Evolutionary conservation across 1,140 invertebrate genomes (phyloP), one percentile per base, ranked within the genome.

Genomic region (Propsilocerus akamusi): DNA sequence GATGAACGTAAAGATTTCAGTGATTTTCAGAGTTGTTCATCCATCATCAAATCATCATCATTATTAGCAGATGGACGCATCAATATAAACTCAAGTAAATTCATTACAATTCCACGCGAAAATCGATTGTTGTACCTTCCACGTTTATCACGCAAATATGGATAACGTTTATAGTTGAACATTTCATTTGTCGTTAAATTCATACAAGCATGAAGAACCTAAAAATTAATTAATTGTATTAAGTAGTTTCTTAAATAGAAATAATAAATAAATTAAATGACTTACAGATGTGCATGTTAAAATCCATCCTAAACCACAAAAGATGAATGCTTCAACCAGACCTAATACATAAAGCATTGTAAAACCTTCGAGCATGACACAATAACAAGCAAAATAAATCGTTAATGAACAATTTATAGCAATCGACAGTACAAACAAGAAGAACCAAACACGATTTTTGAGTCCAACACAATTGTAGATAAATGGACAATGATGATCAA

Each of bases 401-500:
- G 86, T 84, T 52, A 89, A 80, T 0, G 83, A 80, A 62, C 85
- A 87, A 62, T 90, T 87, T 49, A 90, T 80, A 2, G 86, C 84
- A 25, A 91, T 76, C 56, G 81, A 83, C 67, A 86, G 75, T 0
- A 90, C 84, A 63, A 92, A 92, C 37, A 88, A 65, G 62, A 90
- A 86, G 66, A 94, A 94, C 87, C 88, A 93, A 70, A 86, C 86
- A 59, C 84, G 73, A 61, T 90, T 90, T 34, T 77, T 73, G 17
- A 89, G 65, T 3, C 86, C 86, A 8, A 96, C 86, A 64, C 91
- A 96, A 60, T 93, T 94, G 63, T 92, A 88, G 54, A 96, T 90
- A 59, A 92, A 95, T 0, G 89, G 88, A 62, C 91, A 96, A 58
- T 96, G 91, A 65, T 96, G 91, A 61, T 96, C 91, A 57, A 94